Percentiles rank a stretch among this genome's conserved stretches.
phyloP scores from a whole-genome alignment of 2,113 vertebrate species.

The Corvus moneduloides region DNA sequence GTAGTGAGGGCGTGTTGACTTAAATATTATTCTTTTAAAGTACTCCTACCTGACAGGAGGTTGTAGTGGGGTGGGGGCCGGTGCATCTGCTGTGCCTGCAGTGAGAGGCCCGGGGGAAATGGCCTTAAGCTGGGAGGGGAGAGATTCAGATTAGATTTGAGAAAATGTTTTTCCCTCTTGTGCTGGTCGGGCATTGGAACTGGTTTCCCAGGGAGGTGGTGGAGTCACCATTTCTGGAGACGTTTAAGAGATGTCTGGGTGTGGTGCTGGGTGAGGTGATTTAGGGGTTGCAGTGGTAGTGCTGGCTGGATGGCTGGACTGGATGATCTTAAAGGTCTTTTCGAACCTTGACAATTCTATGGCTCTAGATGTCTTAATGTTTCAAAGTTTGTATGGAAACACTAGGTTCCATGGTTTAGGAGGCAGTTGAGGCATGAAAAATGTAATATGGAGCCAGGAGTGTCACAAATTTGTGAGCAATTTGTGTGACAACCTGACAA shows the following conservation, averaged over 20 bases:
- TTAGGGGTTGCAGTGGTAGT: no score
- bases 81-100: not conserved
- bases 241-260: not conserved
- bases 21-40: not conserved
- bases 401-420: fast-evolving
- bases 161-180: not conserved
- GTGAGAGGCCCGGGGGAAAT: not conserved
- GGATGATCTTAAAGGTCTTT: not conserved
- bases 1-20: fast-evolving
- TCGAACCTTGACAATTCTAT: not conserved
- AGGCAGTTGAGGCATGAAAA: fast-evolving
- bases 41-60: not conserved
- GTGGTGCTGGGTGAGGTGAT: no score
- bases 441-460: no score
- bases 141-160: not conserved
- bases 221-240: not conserved
- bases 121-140: not conserved
- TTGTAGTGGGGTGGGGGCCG: not conserved
- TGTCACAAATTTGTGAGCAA: not conserved
- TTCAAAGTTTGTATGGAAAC: not conserved
- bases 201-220: not conserved
- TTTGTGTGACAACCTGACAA: not conserved
- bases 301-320: not conserved
- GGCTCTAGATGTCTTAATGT: not conserved
- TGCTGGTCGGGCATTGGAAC: not conserved